Base-by-base conservation (phyloP, 2,113 vertebrate genomes). In the Sorex fumeus region DNA sequence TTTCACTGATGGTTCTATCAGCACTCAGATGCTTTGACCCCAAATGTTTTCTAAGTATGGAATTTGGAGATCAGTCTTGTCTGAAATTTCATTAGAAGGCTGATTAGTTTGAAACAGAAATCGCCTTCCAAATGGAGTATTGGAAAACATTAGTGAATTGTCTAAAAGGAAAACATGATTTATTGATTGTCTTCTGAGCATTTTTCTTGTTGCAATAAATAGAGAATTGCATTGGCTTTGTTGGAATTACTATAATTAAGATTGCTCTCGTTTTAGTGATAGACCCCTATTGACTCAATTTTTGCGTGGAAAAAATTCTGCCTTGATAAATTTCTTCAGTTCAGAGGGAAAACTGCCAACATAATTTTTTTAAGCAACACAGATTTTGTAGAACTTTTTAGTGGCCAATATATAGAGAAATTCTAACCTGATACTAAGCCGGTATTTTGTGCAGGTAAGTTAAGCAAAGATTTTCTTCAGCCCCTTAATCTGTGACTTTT, bases 91-190 rank as follows among this genome's bases (percentile, higher is more conserved):
- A 74, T 66, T 85, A 90, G 67, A 83, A 84, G 76, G 30, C 27
- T 94, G 72, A 87, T 90, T 90, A 92, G 64, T 34, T 1, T 45
- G 83, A 80, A 28, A 90, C 34, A 74, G 78, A 91, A 93, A 43
- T 57, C 13, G 30, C 62, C 40, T 91, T 60, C 84, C 80, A 67
- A 53, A 85, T 80, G 64, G 28, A 43, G 28, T 80, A 84, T 71
- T 90, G 69, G 78, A 88, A 81, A 92, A 76, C 11, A 76, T 84
- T 53, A 84, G 36, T 78, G 27, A 92, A 82, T 78, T 86, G 45
- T 94, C 62, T 94, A 16, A 87, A 94, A 79, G 43, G 81, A 90
- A 88, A 95, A 84, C 82, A 91, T 88, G 47, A 91, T 71, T 93
- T 89, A 89, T 84, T 69, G 57, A 84, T 87, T 77, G 23, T 93